Evolutionary conservation across 1,140 invertebrate species (phyloP), one percentile per base, ranked within the genome.

Genomic region (Ceratosolen solmsi): DNA sequence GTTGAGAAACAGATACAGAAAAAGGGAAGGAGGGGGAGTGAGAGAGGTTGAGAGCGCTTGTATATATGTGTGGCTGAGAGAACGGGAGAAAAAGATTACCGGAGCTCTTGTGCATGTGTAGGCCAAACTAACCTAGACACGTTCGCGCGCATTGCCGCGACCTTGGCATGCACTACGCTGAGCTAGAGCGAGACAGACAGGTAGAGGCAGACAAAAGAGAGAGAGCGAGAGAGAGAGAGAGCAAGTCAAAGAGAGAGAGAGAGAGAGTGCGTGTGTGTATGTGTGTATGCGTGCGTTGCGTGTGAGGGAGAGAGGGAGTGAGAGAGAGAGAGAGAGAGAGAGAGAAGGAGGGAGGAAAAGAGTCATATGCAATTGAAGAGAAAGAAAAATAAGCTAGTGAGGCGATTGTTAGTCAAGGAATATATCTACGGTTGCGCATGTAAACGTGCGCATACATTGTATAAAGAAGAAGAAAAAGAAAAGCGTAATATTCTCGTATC

Each of bases 101-200:
- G n/a, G 63, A 38, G 20, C 17, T 68, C 5, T n/a, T 0, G 63
- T 68, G 63, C 36, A 17, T 36, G 72, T 17, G 9, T 56, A 38
- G 80, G 13, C 20, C 20, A 38, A 38, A 17, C 63, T 68, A 87
- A 88, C 85, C 86, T 89, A 88, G 85, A 85, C 85, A 86, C 83
- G 83, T 63, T 75, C 73, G 51, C 72, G 25, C 49, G 38, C 20
- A 49, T 49, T 72, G 74, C 78, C 82, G 84, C 85, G 87, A 87
- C 89, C 88, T 86, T 87, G 88, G 83, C 38, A 51, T 33, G 30
- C 25, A 22, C 25, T 27, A 7, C 20, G 38, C 22, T 7, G 25
- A 63, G 74, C 25, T 17, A 63, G 70, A 65, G 63, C 70, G 36
- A 36, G 33, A 54, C 17, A 54, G 70, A 79, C 56, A 73, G 75